Evolutionary conservation across 2,888 invertebrate genomes (phyloP).

Genomic region (Phytoseiulus persimilis): DNA sequence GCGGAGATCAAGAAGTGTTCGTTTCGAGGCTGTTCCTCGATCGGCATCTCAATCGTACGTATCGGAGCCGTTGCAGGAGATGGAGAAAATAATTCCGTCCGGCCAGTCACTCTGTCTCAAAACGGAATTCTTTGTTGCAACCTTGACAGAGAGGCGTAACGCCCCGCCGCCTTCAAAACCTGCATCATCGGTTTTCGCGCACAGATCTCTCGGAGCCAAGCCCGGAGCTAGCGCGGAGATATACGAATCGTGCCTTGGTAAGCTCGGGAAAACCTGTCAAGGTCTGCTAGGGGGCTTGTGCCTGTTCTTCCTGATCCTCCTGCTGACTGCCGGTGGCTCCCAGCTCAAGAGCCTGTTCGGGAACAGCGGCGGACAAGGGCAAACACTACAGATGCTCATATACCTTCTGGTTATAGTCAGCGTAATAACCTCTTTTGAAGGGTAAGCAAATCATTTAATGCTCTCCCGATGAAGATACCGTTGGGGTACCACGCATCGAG

Average conservation of each 20-base stretch:
- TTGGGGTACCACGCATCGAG: too few species aligned
- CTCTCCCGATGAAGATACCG: too few species aligned
- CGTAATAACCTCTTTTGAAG: conserved; percentile 27
- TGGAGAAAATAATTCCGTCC: too few species aligned
- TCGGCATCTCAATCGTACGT: neutral
- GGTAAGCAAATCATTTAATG: neutral
- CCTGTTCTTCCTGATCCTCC: conserved; percentile 12
- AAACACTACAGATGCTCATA: neutral
- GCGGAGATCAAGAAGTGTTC: neutral
- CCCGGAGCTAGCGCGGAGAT: neutral
- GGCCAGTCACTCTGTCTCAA: too few species aligned
- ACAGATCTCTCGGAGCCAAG: neutral
- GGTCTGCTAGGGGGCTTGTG: conserved; percentile 19
- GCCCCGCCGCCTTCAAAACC: conserved; percentile 14
- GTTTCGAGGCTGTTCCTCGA: conserved; percentile 29
- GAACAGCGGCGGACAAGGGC: conserved; percentile 9
- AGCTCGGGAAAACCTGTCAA: neutral
- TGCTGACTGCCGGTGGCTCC: neutral
- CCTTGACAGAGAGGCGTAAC: neutral
- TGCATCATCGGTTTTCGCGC: neutral
- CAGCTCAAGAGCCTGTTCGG: neutral
- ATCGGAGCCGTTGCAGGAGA: neutral
- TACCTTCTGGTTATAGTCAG: conserved; percentile 25
- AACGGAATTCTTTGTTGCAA: neutral
- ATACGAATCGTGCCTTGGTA: neutral